Evolutionary conservation across 2,888 invertebrate species (phyloP), one percentile per base, ranked within the genome.

Genomic region (Odontocolon sp.): DNA sequence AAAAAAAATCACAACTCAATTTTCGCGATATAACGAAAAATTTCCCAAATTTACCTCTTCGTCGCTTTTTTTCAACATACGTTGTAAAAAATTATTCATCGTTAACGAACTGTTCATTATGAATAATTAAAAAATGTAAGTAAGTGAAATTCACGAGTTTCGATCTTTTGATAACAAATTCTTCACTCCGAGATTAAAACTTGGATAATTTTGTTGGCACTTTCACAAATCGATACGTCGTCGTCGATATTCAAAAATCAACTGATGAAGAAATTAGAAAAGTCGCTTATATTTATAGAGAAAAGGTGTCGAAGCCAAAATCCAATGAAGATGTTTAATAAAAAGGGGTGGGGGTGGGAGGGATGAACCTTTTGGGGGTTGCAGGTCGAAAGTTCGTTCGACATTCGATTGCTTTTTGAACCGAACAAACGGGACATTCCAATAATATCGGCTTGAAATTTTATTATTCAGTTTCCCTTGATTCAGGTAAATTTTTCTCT

Each of bases 51-150:
- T 59, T 42, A 84, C 84, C 83, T 81, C 64, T 1, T 75, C 81
- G 31, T 77, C 66, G 72, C 40, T 77, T 33, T 74, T 81, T 31
- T 42, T 79, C 47, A 81, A 8, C 79, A 82, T 76, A 0, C 78
- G 79, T 3, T 84, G 82, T 28, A 80, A 40, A 9, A 84, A 83
- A 23, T 3, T 59, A 45, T 78, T 82, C 82, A 82, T 82, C 47
- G 40, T 83, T 3, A 36, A 23, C 0, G 79, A 18, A 47, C 28
- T 63, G 28, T 66, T 79, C 45, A 72, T 77, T 38, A 6, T 23
- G 14, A 16, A 31, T 5, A n/a, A 6, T 33, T 21, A 8, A 47
- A 33, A 18, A 21, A 3, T 3, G 18, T 14, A 4, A 38, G n/a
- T n/a, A n/a, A n/a, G n/a, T n/a, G n/a, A n/a, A n/a, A n/a, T n/a